These are phyloP conservation scores for Patella caerulea DNA, from an alignment of 2,888 invertebrate species.

Conservation along the genomic window DNA sequence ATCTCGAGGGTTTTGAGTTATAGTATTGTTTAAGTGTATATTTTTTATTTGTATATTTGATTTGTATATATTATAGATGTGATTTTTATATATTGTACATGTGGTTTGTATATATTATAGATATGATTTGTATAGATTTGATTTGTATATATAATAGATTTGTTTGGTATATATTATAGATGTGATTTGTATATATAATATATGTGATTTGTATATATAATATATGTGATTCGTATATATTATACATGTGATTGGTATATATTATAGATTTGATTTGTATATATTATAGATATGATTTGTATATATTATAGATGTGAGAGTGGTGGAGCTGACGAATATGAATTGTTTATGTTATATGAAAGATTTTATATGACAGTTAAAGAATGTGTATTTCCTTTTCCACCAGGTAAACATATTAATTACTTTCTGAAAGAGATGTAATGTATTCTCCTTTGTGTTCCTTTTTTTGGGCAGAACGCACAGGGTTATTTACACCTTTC, in stretches of 20 bases:
- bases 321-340: slow-evolving; percentile 61
- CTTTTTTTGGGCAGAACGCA: no score
- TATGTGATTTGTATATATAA: no score
- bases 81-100: slow-evolving; percentile 80
- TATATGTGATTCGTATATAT: no score
- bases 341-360: slow-evolving; percentile 85
- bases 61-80: slow-evolving; percentile 52
- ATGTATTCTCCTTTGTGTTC: no score
- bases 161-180: no score
- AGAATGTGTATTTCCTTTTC: slow-evolving; percentile 85
- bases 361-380: slow-evolving; percentile 86
- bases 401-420: slow-evolving; percentile 71
- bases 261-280: no score
- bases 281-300: not conserved
- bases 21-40: slow-evolving; percentile 50
- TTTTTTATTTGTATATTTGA: slow-evolving; percentile 18
- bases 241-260: no score
- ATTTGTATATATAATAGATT: slow-evolving; percentile 82
- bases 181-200: no score
- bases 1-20: slow-evolving; percentile 21
- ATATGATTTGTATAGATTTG: slow-evolving; percentile 79
- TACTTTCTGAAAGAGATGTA: no score
- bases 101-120: slow-evolving; percentile 79
- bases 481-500: no score
- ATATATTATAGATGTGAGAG: slow-evolving; percentile 39